Conservation (phyloP, 2,113 vertebrate species). For the Sylvia atricapilla region DNA sequence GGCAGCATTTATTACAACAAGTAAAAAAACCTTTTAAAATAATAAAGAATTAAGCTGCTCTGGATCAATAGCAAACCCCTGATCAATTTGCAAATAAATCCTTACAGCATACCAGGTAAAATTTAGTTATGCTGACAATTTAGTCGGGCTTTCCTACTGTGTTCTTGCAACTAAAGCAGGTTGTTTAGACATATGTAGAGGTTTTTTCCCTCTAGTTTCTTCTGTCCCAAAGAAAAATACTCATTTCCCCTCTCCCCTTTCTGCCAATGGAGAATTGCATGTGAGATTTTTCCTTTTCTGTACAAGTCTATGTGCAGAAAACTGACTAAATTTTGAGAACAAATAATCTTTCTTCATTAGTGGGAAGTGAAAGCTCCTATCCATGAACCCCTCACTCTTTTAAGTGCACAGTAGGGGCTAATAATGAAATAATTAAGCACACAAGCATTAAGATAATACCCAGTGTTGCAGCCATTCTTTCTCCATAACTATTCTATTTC, state of each 20-base stretch:
- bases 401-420: not conserved
- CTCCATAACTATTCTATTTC: not conserved
- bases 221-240: not conserved
- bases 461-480: not conserved
- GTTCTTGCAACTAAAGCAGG: not conserved
- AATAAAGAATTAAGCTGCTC: not conserved
- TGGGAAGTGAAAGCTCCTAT: not conserved
- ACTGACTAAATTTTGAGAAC: not conserved
- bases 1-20: not conserved
- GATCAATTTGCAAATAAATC: not conserved
- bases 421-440: conserved; percentile 5
- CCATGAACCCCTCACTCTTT: not conserved
- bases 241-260: not conserved
- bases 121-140: not conserved
- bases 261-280: not conserved
- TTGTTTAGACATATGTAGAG: not conserved
- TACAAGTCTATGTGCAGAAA: not conserved
- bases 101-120: not conserved
- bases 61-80: not conserved
- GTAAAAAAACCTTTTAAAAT: not conserved
- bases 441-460: not conserved
- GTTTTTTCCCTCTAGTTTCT: not conserved
- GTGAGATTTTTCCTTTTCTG: not conserved
- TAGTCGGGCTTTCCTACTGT: not conserved
- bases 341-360: not conserved